Conservation (phyloP, 2,113 vertebrate genomes). For the Galbula dea region DNA sequence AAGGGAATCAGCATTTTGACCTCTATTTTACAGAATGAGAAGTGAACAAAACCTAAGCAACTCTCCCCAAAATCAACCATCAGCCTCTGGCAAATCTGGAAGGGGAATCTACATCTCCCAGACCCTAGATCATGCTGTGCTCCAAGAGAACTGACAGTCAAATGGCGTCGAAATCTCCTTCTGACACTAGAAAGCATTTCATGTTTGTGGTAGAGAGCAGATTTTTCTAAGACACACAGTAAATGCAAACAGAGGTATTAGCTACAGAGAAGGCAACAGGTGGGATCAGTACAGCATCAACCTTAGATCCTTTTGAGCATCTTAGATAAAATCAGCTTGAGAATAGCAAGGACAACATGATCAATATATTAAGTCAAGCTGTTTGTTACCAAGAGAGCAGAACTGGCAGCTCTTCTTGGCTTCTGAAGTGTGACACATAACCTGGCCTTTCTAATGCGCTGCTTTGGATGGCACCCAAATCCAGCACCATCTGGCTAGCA, state of each 20-base stretch:
- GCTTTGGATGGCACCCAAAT: slow-evolving; percentile 35
- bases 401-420: slow-evolving; percentile 37
- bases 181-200: neutral
- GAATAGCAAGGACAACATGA: neutral
- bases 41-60: neutral
- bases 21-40: neutral
- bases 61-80: neutral
- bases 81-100: neutral
- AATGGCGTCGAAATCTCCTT: neutral
- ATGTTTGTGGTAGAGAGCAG: neutral
- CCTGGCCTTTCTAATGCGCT: slow-evolving; percentile 13
- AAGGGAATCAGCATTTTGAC: neutral
- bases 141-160: neutral
- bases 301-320: neutral
- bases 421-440: slow-evolving; percentile 35
- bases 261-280: neutral
- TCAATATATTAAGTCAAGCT: slow-evolving; percentile 40
- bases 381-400: neutral
- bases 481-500: slow-evolving; percentile 45
- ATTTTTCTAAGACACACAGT: neutral
- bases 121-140: neutral
- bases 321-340: slow-evolving; percentile 2
- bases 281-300: neutral
- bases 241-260: neutral
- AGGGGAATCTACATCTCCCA: neutral